Percentiles rank a stretch among this genome's conserved stretches.
Evolutionary conservation across 2,888 invertebrate genomes (phyloP).

Genomic region (Aphelenchoides bicaudatus): DNA sequence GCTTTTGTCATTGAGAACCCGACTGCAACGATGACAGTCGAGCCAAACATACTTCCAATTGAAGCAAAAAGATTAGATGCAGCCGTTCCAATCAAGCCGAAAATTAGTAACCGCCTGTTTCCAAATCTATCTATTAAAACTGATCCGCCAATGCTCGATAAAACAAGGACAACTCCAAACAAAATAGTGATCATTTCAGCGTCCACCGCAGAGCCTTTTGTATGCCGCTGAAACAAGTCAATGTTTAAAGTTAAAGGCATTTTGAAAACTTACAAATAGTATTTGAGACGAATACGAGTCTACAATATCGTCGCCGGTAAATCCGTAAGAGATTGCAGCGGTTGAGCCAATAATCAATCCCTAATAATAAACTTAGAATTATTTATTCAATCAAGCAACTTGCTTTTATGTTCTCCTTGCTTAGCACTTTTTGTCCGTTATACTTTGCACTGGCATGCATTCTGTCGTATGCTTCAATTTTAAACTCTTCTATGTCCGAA

Average conservation of each 20-base stretch:
- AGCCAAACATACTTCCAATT: conserved; percentile 30
- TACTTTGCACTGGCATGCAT: no score
- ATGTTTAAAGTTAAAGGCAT: neutral
- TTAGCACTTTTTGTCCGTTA: no score
- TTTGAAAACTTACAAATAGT: conserved; percentile 33
- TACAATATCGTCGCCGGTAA: conserved; percentile 57
- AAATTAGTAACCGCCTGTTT: conserved; percentile 44
- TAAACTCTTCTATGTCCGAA: no score
- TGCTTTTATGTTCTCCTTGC: no score
- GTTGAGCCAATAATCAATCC: conserved; percentile 41
- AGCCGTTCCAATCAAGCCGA: conserved; percentile 50
- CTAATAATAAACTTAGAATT: no score
- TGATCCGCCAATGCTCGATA: conserved; percentile 38
- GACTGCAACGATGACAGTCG: conserved; percentile 22
- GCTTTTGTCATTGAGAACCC: conserved; percentile 36
- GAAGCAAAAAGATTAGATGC: conserved; percentile 45
- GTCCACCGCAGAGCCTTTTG: conserved; percentile 2
- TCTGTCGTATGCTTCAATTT: no score
- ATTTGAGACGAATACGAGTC: conserved; percentile 57
- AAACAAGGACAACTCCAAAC: conserved; percentile 35
- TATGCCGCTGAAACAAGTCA: conserved; percentile 17
- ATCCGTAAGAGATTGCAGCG: conserved; percentile 52
- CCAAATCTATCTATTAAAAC: conserved; percentile 40
- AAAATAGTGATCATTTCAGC: conserved; percentile 32
- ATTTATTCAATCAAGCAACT: no score